These are phyloP conservation scores for Jacana jacana DNA, from an alignment of 2,113 vertebrate species.

Conservation along the genomic window DNA sequence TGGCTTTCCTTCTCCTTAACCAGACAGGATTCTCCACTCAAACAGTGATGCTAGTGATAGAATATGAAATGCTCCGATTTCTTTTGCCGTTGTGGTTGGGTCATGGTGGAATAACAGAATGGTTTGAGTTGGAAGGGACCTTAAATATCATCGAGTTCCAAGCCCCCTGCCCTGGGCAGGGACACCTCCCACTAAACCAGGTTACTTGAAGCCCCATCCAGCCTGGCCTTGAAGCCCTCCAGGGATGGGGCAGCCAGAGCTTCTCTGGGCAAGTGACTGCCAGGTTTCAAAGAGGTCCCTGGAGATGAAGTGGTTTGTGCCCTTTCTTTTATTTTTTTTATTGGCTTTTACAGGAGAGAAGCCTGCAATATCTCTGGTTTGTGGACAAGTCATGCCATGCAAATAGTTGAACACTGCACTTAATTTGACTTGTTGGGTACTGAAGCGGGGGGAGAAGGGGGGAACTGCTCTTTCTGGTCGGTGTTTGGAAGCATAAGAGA, in stretches of 20 bases:
- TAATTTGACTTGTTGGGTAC: background rate
- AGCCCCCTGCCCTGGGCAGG: background rate
- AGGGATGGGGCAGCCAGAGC: background rate
- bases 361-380: background rate
- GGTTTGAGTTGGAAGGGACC: background rate
- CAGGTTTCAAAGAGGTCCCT: background rate
- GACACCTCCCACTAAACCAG: background rate
- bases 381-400: background rate
- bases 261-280: background rate
- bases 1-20: background rate
- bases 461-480: background rate
- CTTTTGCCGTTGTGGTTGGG: background rate
- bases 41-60: background rate
- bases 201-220: background rate
- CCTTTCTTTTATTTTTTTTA: background rate
- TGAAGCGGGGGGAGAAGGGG: background rate
- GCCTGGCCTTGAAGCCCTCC: background rate
- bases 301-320: background rate
- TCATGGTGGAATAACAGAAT: background rate
- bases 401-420: background rate
- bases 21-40: background rate
- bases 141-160: background rate
- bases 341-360: background rate
- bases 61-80: fast-evolving
- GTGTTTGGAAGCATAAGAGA: background rate